Base-by-base conservation (phyloP, 2,113 vertebrate genomes). In the Hemibagrus wyckioides region DNA sequence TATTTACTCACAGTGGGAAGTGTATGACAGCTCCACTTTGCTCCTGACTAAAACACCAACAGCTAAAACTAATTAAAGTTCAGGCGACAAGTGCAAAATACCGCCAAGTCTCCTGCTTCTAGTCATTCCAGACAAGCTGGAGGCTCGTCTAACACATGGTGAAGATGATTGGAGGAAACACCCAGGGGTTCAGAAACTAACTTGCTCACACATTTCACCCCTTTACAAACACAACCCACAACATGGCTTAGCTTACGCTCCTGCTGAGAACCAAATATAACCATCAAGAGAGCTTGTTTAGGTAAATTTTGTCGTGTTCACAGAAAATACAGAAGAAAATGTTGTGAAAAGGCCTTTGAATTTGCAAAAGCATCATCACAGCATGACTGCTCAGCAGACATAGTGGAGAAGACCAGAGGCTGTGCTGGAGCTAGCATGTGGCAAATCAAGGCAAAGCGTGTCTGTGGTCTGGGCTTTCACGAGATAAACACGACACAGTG, bases 41-140 rank as follows among this genome's bases (percentile, higher is more conserved):
- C 69, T 88, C 89, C 89, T 82, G 41, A 80, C 73, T 86, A 80
- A 86, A 88, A 84, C 71, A 41, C 65, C 73, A 80, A 59, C 83
- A 88, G 85, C 75, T 88, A 90, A 92, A 88, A 91, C 88, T 87
- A 93, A 93, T 89, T 87, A 88, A 89, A 85, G 82, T 9, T 90
- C 88, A 91, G 90, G 85, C 91, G 91, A 91, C 87, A 79, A 81
- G 67, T 87, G 65, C 39, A 89, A 89, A 90, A 92, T 52, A 67
- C 48, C 21, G 87, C 71, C 28, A 80, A 33, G 83, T 65, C 86
- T 33, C 54, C 82, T 86, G 76, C 63, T n/a, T 71, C 73, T 50
- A 85, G 91, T 90, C 86, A 90, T 90, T 89, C 79, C 83, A n/a
- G 33, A 88, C 87, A 85, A 90, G 79, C 86, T 89, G 86, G 76